Percentiles rank a stretch among this genome's conserved stretches.
These are phyloP conservation scores for Scatophagus argus DNA, from an alignment of 2,113 vertebrate genomes.

Conservation along the genomic window DNA sequence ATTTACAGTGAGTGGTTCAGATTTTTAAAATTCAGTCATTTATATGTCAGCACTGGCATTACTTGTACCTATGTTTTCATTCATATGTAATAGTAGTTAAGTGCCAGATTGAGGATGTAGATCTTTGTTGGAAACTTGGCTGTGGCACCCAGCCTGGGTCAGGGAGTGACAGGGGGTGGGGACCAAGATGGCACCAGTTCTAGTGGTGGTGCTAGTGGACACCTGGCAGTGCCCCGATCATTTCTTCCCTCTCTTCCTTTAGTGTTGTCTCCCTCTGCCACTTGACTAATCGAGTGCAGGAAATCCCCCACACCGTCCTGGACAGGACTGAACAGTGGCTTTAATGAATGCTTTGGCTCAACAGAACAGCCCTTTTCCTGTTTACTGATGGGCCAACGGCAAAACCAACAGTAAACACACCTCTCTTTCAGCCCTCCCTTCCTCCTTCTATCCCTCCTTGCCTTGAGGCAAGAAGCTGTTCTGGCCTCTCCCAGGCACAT, in stretches of 20 bases:
- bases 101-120: constrained; percentile 33
- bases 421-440: constrained; percentile 44
- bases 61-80: constrained; percentile 30
- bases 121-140: constrained; percentile 66
- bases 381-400: constrained; percentile 59
- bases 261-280: constrained; percentile 25
- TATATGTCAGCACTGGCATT: constrained; percentile 47
- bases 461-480: constrained; percentile 37
- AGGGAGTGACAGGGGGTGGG: constrained; percentile 45
- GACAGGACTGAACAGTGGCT: constrained; percentile 44
- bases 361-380: constrained; percentile 69
- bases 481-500: constrained; percentile 53
- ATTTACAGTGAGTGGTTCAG: constrained; percentile 30
- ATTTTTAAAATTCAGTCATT: constrained; percentile 60
- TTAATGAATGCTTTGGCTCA: constrained; percentile 51
- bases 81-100: constrained; percentile 17
- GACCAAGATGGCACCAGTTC: constrained; percentile 39
- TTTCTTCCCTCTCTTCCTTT: constrained; percentile 48
- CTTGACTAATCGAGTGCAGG: constrained; percentile 55
- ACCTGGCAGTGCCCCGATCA: constrained; percentile 40
- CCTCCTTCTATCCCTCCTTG: constrained; percentile 42
- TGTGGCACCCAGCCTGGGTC: not conserved
- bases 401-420: constrained; percentile 59
- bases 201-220: constrained; percentile 37
- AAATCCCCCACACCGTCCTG: constrained; percentile 64